Evolutionary conservation across 1,140 invertebrate species (phyloP).

Genomic region (Papilio dardanus): DNA sequence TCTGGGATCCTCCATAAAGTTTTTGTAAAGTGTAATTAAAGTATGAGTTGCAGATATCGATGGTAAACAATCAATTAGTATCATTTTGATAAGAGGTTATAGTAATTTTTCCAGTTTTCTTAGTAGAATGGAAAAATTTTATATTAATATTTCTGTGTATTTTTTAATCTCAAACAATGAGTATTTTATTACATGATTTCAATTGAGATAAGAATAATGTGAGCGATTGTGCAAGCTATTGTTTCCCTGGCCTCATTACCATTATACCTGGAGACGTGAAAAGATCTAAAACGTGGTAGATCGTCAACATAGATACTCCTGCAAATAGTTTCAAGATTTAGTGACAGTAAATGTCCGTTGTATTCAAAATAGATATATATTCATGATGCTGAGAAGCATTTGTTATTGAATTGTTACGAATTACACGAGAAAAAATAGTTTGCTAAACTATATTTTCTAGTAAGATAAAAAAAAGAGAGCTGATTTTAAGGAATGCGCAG

Average conservation of each 20-base stretch:
- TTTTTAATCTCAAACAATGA: slow-evolving; percentile 14
- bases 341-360: no score
- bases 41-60: no score
- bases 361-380: no score
- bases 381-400: no score
- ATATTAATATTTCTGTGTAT: background rate
- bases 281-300: background rate
- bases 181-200: background rate
- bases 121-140: background rate
- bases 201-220: background rate
- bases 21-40: no score
- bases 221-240: slow-evolving; percentile 22
- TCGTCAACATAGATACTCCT: background rate
- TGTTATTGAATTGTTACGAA: no score
- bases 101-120: background rate
- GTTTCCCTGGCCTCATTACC: background rate
- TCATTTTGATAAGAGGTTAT: background rate
- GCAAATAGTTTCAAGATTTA: no score
- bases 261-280: background rate
- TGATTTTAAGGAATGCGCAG: background rate
- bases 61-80: no score
- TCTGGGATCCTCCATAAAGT: background rate
- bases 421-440: no score
- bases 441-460: no score
- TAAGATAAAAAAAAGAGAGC: no score